Evolutionary conservation across 2,797 vertebrate species (phyloP).

Genomic region (Numenius phaeopus): DNA sequence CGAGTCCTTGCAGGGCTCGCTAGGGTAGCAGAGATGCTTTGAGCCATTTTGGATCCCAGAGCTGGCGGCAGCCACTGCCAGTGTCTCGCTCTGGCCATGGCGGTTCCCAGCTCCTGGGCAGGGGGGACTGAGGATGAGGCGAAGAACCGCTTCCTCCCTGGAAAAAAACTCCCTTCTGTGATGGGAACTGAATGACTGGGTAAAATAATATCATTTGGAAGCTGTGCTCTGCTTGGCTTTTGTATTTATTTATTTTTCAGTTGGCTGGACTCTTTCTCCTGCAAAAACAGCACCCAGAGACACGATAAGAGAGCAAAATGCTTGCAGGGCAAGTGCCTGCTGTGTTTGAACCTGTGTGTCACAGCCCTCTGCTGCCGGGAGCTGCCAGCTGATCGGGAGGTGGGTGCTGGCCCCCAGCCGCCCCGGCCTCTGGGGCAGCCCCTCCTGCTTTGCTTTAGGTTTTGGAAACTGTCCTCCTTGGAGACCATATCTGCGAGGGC

Average conservation of each 20-base stretch:
- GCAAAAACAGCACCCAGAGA: background rate
- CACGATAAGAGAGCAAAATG: background rate
- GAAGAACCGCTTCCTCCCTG: background rate
- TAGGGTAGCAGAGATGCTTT: background rate
- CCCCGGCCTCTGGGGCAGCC: background rate
- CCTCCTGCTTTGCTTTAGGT: slow-evolving; percentile 12
- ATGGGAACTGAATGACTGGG: background rate
- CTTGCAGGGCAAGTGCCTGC: background rate
- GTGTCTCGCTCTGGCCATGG: background rate
- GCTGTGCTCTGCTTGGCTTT: background rate
- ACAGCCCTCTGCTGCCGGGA: background rate
- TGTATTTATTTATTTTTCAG: background rate
- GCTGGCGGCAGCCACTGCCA: background rate
- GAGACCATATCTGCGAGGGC: slow-evolving; percentile 23
- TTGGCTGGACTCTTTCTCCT: background rate
- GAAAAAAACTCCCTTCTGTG: background rate
- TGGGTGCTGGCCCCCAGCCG: background rate
- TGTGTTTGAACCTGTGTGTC: background rate
- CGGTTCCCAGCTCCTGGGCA: background rate
- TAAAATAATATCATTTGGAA: slow-evolving; percentile 26
- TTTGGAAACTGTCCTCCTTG: slow-evolving; percentile 62
- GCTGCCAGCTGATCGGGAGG: rapidly evolving
- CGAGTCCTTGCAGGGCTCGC: background rate
- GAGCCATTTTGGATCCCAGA: background rate
- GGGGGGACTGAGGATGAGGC: background rate